A percentile compares a stretch with the other conserved stretches of the same genome.
These are phyloP conservation scores for Alcedo quadribrachys DNA, from an alignment of 2,797 vertebrate genomes.

Conservation along the genomic window DNA sequence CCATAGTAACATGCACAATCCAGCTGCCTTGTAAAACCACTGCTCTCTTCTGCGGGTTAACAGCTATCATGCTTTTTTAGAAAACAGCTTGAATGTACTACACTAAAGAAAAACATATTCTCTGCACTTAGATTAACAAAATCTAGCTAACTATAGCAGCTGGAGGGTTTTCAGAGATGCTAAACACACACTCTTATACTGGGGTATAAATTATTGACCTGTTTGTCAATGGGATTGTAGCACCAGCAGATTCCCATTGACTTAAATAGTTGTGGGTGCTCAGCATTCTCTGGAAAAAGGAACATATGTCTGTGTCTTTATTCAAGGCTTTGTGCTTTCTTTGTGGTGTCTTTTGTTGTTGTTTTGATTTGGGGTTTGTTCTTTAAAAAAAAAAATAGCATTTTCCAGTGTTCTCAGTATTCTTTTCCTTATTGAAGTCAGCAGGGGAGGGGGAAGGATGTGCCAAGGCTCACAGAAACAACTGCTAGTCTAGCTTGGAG, in stretches of 20 bases:
- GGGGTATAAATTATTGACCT: slow-evolving; percentile 61
- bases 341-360: no score
- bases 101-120: slow-evolving; percentile 30
- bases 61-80: slow-evolving; percentile 35
- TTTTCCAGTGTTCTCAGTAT: slow-evolving; percentile 49
- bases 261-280: slow-evolving; percentile 64
- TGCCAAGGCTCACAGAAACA: not conserved
- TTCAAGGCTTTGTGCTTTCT: slow-evolving; percentile 53
- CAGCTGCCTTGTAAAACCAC: slow-evolving; percentile 15
- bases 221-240: slow-evolving; percentile 60
- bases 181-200: slow-evolving; percentile 32
- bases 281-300: slow-evolving; percentile 51
- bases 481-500: not conserved
- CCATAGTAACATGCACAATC: slow-evolving; percentile 52
- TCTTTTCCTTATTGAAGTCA: slow-evolving; percentile 42
- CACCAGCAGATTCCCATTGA: slow-evolving; percentile 64
- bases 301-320: slow-evolving; percentile 60
- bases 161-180: slow-evolving; percentile 66
- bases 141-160: slow-evolving; percentile 62
- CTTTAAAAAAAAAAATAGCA: not conserved
- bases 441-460: not conserved
- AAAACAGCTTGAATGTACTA: slow-evolving; percentile 58
- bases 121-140: slow-evolving; percentile 59
- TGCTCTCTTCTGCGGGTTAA: slow-evolving; percentile 40
- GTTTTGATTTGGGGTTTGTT: not conserved